phyloP scores from a whole-genome alignment of 2,113 vertebrate genomes.

The Progne subis region DNA sequence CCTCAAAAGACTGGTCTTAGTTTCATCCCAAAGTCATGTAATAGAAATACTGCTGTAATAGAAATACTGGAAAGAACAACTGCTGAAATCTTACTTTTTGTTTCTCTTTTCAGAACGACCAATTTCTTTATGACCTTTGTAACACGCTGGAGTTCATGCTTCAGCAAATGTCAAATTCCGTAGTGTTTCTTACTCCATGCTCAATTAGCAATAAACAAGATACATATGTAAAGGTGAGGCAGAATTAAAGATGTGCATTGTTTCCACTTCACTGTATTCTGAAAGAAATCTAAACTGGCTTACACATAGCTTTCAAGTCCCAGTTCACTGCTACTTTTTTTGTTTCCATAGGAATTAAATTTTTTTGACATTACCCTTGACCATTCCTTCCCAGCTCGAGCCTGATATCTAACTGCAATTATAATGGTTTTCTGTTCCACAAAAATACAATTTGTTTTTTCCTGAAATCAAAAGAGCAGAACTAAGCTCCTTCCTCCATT shows the following conservation, averaged over 20 bases:
- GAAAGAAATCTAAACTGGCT: not conserved
- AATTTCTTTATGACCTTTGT: not conserved
- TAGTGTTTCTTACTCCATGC: not conserved
- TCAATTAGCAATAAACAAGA: not conserved
- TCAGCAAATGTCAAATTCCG: slow-evolving; percentile 15
- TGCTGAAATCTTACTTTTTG: not conserved
- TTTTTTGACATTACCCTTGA: not conserved
- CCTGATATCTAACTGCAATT: not conserved
- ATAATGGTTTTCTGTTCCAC: not conserved
- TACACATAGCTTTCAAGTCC: not conserved
- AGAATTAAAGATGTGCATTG: not conserved
- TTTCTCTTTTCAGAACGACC: not conserved
- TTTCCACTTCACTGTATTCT: not conserved
- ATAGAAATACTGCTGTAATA: not conserved
- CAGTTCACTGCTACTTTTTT: not conserved
- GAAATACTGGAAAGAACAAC: not conserved
- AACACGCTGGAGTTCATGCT: not conserved
- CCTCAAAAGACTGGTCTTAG: not conserved
- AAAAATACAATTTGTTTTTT: not conserved
- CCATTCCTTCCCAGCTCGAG: not conserved
- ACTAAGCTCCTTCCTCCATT: not conserved
- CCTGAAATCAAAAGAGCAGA: not conserved
- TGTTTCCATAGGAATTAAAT: not conserved
- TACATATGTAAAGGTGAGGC: not conserved
- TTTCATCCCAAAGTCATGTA: not conserved